A percentile compares a stretch with the other conserved stretches of the same genome.
phyloP scores from a whole-genome alignment of 2,888 invertebrate genomes.

The Polyploca ridens region DNA sequence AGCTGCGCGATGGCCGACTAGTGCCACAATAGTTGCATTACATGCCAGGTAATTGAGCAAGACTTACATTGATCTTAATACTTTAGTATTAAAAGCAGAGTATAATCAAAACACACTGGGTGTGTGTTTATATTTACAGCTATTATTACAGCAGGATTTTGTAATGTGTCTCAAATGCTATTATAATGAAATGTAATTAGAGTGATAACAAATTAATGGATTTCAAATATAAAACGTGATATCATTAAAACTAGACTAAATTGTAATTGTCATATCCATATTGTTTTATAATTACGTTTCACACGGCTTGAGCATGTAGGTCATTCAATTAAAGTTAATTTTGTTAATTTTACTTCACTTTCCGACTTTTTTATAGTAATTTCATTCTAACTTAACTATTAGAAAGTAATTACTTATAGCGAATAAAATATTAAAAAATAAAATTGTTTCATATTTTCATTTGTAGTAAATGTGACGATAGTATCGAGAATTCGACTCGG shows the following conservation, averaged over 20 bases:
- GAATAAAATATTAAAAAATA: too few species aligned
- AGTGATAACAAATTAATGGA: neutral
- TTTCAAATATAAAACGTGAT: slow-evolving; percentile 4
- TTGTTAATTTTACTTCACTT: neutral
- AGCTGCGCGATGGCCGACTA: slow-evolving; percentile 51
- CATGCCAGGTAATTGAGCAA: slow-evolving; percentile 45
- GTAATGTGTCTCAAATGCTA: neutral
- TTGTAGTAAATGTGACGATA: too few species aligned
- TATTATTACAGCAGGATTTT: too few species aligned
- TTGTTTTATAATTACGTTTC: neutral
- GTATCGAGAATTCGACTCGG: slow-evolving; percentile 24
- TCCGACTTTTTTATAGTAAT: neutral
- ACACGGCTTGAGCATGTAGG: neutral
- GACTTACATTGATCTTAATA: slow-evolving; percentile 40
- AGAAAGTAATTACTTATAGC: too few species aligned
- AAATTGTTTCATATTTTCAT: too few species aligned
- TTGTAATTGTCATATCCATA: slow-evolving; percentile 16
- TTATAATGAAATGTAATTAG: neutral
- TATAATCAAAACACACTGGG: slow-evolving; percentile 2
- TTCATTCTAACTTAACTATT: neutral
- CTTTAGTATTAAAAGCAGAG: neutral
- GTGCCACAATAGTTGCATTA: slow-evolving; percentile 45
- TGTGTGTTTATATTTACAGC: neutral
- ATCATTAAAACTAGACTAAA: neutral
- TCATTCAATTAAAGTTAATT: neutral